These are phyloP conservation scores for Nettapus auritus DNA, from an alignment of 2,113 vertebrate genomes.

Conservation along the genomic window DNA sequence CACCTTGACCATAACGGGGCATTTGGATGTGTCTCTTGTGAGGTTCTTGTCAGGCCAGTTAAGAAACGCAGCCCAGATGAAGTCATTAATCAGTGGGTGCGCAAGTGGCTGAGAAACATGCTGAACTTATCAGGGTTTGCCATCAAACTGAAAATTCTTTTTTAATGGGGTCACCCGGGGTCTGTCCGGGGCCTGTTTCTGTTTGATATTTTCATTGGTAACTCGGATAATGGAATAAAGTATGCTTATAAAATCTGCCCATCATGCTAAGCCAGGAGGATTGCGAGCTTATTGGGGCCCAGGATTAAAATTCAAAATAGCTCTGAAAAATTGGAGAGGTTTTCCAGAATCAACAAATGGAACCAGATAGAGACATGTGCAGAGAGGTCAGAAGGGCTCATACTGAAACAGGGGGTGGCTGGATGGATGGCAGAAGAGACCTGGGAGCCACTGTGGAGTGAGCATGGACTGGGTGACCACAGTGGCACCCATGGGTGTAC, in stretches of 20 bases:
- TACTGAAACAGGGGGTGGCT: neutral
- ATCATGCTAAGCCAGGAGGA: constrained; percentile 53
- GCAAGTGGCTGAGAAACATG: neutral
- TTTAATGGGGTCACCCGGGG: constrained; percentile 8
- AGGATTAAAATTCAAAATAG: constrained; percentile 56
- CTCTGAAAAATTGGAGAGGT: neutral
- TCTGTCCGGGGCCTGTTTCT: neutral
- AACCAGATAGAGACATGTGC: neutral
- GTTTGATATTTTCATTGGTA: constrained; percentile 53
- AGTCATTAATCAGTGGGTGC: neutral
- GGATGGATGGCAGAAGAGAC: neutral
- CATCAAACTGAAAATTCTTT: constrained; percentile 12
- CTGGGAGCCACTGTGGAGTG: neutral
- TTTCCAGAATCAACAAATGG: constrained; percentile 66
- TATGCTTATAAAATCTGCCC: neutral
- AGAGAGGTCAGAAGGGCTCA: neutral
- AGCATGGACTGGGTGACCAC: neutral
- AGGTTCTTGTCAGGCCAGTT: neutral
- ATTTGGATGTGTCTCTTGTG: neutral
- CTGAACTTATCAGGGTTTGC: neutral
- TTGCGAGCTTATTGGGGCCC: constrained; percentile 24
- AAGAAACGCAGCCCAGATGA: neutral
- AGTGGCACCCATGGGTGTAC: neutral
- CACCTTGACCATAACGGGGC: neutral
- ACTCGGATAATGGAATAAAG: constrained; percentile 19